Conservation (phyloP, 2,113 vertebrate species). For the Microcebus jonahi region DNA sequence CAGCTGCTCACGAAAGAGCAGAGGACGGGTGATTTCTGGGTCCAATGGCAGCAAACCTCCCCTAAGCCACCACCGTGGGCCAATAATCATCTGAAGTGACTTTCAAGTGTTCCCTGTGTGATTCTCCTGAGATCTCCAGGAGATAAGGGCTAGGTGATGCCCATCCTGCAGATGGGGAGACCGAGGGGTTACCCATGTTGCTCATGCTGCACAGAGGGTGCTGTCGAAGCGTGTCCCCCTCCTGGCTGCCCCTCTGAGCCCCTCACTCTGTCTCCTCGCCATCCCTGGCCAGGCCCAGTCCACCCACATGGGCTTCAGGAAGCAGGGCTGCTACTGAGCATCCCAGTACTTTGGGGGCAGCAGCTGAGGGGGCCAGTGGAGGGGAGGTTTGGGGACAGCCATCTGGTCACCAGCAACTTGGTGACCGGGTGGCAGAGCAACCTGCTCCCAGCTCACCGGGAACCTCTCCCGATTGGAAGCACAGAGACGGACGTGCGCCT, state of each 20-base stretch:
- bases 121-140: neutral
- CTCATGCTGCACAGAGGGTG: neutral
- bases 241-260: neutral
- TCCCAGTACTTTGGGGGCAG: neutral
- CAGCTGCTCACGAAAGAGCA: neutral
- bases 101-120: neutral
- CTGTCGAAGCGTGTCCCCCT: rapidly evolving
- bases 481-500: neutral
- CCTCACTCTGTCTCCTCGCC: neutral
- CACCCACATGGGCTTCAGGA: neutral
- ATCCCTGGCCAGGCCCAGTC: neutral
- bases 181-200: rapidly evolving
- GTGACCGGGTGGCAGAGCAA: neutral
- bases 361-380: neutral
- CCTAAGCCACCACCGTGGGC: rapidly evolving
- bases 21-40: neutral
- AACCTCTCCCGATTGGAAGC: neutral
- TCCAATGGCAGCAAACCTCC: rapidly evolving
- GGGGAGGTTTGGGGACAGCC: neutral
- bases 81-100: too few relatives aligned
- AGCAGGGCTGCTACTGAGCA: neutral
- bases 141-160: neutral
- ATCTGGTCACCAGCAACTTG: neutral
- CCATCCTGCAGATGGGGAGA: neutral
- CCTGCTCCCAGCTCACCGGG: neutral